Base-by-base conservation (phyloP, 2,113 vertebrate species). In the Malurus cyaneus region DNA sequence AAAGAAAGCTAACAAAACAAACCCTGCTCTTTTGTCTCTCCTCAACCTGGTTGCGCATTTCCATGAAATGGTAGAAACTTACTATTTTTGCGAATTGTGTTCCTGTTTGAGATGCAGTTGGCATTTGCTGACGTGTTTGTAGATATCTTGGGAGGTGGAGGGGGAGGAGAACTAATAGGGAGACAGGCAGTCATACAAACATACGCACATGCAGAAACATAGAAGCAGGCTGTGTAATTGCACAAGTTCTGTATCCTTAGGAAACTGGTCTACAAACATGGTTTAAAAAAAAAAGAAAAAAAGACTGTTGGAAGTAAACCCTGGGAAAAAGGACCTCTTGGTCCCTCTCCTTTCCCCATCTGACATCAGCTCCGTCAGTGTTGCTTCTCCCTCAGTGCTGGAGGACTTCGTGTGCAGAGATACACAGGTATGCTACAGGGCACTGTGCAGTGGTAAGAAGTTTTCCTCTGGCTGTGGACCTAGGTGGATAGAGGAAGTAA, bases 41-140 rank as follows among this genome's bases (percentile, higher is more conserved):
- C 86, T 88, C 67, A 92, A 60, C 76, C 29, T 80, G 34, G 74
- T 87, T 78, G 69, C 64, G 11, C 39, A 2, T 92, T 93, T 90
- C 73, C 86, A 62, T 71, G 92, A 91, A 96, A 93, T 50, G 93
- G 59, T 90, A 85, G 92, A 95, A 95, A 93, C 76, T 70, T 95
- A 53, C 71, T 96, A 90, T 95, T 94, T 94, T 96, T 86, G 86
- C 12, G 24, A 88, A 88, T 84, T 78, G 32, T 88, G 76, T 90
- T 93, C 76, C 72, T 91, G 77, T 96, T 96, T 91, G 86, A 95
- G 91, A 92, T 83, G 80, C 78, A 71, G 88, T 46, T 94, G 94
- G 88, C 91, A 88, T 94, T 93, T 92, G 88, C 83, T 96, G 95
- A 93, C 39, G 56, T 92, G 88, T 80, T 80, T 88, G 91, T 92